Evolutionary conservation across 2,797 vertebrate species (phyloP), one percentile per base, ranked within the genome.

Genomic region (Macropus fuliginosus): DNA sequence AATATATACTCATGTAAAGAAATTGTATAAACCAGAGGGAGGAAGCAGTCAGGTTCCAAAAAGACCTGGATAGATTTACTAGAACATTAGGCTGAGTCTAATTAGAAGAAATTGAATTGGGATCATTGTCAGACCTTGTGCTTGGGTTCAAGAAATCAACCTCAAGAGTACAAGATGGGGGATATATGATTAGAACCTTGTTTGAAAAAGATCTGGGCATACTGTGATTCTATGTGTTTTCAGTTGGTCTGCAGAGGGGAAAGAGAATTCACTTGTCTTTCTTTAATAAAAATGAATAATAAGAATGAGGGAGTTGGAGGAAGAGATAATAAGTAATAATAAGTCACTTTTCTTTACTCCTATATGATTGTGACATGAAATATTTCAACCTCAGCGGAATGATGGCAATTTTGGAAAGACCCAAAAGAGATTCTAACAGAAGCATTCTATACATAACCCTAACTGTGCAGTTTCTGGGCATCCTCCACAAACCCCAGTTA

Each of bases 331-430:
- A 74, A 21, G 16, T 40, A 6, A 40, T 95, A n/a, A 92, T 1
- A 92, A 96, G 54, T 91, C 9, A 13, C 54, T 62, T 56, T 94
- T 93, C 50, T 55, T 96, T n/a, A 59, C 2, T 46, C 54, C 87
- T 54, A 21, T 93, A 57, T 92, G 90, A 91, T 94, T 18, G n/a
- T 90, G 57, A 3, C 56, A 59, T 56, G 56, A 89, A 95, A 54
- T 24, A 92, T 90, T 94, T 95, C 62, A 94, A 81, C 52, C 94
- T 16, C 87, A 59, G 59, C 94, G 91, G 28, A 93, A 55, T 18
- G 2, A 81, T 92, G 57, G n/a, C 92, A 56, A 40, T 94, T 95
- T 93, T 24, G 92, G 56, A 92, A 87, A 92, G 91, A 81, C 54
- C 40, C 28, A 40, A 12, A n/a, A 56, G 29, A 91, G 24, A 21